Conservation (phyloP, 2,888 invertebrate genomes). For the Drosophila phalerata region DNA sequence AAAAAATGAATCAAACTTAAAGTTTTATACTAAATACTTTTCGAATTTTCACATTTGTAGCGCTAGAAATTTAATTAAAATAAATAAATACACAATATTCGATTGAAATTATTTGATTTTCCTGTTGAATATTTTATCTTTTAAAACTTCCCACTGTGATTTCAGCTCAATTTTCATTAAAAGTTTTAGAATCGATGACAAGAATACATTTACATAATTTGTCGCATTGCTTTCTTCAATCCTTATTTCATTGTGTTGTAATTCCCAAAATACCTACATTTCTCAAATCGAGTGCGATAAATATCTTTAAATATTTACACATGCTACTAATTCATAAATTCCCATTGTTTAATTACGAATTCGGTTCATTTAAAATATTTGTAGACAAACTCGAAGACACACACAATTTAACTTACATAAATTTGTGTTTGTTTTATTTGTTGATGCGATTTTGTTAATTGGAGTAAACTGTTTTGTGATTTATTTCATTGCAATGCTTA, state of each 20-base stretch:
- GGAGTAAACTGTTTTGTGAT: slow-evolving; percentile 64
- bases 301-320: slow-evolving; percentile 18
- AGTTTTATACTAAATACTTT: no score
- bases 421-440: slow-evolving; percentile 13
- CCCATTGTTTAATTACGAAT: slow-evolving; percentile 6
- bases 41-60: no score
- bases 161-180: background rate
- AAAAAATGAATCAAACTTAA: no score
- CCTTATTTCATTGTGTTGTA: background rate
- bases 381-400: background rate
- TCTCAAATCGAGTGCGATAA: background rate
- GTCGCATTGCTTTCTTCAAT: background rate
- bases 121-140: no score
- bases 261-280: background rate
- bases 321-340: slow-evolving; percentile 21
- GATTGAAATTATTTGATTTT: no score
- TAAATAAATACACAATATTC: no score
- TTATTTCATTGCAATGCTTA: slow-evolving; percentile 57
- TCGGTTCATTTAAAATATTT: slow-evolving; percentile 16
- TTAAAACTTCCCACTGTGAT: no score
- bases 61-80: no score
- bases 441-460: slow-evolving; percentile 56
- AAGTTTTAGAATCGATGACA: background rate
- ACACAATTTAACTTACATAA: background rate
- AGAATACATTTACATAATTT: background rate